Percentiles rank a stretch among this genome's conserved stretches.
Evolutionary conservation across 2,888 invertebrate genomes (phyloP).

Genomic region (Idaea dimidiata): DNA sequence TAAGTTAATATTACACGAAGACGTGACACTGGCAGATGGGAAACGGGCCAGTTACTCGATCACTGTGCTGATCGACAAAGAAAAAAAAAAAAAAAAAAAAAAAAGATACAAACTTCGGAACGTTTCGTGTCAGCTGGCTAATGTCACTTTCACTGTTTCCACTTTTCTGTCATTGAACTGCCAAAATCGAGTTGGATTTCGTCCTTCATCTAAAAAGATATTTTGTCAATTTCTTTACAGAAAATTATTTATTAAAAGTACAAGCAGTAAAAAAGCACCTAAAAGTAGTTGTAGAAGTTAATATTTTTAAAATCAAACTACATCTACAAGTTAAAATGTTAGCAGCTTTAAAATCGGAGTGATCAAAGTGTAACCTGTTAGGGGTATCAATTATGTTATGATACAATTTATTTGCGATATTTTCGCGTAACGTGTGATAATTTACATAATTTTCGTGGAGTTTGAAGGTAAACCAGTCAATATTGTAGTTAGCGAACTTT

Average conservation of each 20-base stretch:
- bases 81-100: too few species aligned
- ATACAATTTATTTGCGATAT: conserved; percentile 24
- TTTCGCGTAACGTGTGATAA: conserved; percentile 41
- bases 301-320: neutral
- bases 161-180: neutral
- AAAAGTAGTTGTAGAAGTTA: neutral
- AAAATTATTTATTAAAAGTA: neutral
- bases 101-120: neutral
- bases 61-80: too few species aligned
- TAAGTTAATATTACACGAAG: too few species aligned
- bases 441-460: conserved; percentile 48
- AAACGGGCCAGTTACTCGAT: too few species aligned
- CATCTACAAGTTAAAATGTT: neutral
- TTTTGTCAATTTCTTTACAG: neutral
- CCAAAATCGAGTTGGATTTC: neutral
- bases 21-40: too few species aligned
- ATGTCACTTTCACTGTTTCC: neutral
- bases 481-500: conserved; percentile 11
- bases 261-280: too few species aligned
- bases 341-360: neutral
- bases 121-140: neutral
- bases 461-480: conserved; percentile 34
- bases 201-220: neutral
- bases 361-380: conserved; percentile 16
- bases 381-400: conserved; percentile 23